These are phyloP conservation scores for Trachythela sp. DNA, from an alignment of 64 coral and sea anemone genomes.

Conservation along the genomic window DNA sequence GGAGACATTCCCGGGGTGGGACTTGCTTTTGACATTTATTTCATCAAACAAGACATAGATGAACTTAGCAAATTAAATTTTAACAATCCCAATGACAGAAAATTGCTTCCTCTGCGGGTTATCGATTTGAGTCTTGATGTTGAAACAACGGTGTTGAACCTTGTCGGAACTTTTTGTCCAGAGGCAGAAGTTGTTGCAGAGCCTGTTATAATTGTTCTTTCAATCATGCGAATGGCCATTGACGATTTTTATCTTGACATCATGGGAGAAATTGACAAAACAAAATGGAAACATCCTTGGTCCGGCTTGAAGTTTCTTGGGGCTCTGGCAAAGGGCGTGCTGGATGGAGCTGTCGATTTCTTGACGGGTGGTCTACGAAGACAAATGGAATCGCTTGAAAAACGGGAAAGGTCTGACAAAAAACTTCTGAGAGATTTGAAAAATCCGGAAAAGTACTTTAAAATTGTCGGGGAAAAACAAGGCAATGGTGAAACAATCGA, in stretches of 20 bases:
- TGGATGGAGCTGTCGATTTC: neutral
- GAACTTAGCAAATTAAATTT: slow-evolving; percentile 30
- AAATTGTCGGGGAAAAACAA: slow-evolving; percentile 34
- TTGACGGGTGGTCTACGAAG: slow-evolving; percentile 1
- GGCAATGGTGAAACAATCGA: slow-evolving; percentile 35
- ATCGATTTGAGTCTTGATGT: slow-evolving; percentile 47
- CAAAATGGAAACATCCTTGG: slow-evolving; percentile 22
- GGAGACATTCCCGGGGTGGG: slow-evolving; percentile 49
- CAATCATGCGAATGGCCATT: slow-evolving; percentile 65
- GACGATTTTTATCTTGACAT: slow-evolving; percentile 64
- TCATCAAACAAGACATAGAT: slow-evolving; percentile 55
- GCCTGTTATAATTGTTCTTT: slow-evolving; percentile 46
- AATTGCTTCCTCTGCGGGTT: slow-evolving; percentile 34
- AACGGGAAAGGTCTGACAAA: neutral
- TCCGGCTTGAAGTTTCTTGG: neutral
- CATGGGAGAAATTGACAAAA: slow-evolving; percentile 48
- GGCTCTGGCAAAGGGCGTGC: neutral
- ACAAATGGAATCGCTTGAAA: neutral
- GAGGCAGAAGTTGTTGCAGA: slow-evolving; percentile 56
- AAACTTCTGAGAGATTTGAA: neutral
- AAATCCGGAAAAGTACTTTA: slow-evolving; percentile 26
- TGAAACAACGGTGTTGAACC: slow-evolving; percentile 35
- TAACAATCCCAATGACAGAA: slow-evolving; percentile 34
- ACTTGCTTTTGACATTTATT: slow-evolving; percentile 53
- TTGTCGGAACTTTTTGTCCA: slow-evolving; percentile 54